Evolutionary conservation across 2,797 vertebrate genomes (phyloP).

Genomic region (Coregonus sp.): DNA sequence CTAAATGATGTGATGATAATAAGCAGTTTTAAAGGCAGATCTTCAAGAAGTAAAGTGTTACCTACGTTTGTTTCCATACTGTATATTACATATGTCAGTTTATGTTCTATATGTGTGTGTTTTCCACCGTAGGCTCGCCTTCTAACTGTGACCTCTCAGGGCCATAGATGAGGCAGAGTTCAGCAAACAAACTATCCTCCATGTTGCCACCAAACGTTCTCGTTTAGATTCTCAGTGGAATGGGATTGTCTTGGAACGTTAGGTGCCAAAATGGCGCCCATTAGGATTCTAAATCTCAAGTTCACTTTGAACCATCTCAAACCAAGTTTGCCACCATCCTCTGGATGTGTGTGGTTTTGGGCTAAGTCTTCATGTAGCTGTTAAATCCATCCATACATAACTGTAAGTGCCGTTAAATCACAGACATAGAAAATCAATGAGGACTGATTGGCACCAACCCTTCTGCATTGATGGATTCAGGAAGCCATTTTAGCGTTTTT

Average conservation of each 20-base stretch:
- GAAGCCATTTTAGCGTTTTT: background rate
- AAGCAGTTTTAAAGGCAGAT: background rate
- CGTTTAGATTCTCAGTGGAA: background rate
- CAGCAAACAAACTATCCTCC: slow-evolving; percentile 15
- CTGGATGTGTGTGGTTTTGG: background rate
- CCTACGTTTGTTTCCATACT: background rate
- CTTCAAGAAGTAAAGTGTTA: background rate
- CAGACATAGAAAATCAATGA: background rate
- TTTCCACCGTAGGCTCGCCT: background rate
- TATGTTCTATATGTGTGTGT: background rate
- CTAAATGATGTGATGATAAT: too few species aligned
- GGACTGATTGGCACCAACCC: background rate
- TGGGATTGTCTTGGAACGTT: background rate
- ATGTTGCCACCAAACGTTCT: background rate
- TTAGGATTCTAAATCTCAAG: background rate
- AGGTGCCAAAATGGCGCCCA: background rate
- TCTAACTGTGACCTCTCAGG: background rate
- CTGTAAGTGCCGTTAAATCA: too few species aligned
- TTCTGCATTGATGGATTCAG: background rate
- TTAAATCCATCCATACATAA: background rate
- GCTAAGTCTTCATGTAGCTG: background rate
- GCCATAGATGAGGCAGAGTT: background rate
- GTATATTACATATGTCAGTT: background rate
- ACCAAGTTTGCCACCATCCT: background rate
- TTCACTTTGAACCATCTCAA: background rate